Evolutionary conservation across 2,113 vertebrate species (phyloP), one percentile per base, ranked within the genome.

Genomic region (Paraplagusia blochii): DNA sequence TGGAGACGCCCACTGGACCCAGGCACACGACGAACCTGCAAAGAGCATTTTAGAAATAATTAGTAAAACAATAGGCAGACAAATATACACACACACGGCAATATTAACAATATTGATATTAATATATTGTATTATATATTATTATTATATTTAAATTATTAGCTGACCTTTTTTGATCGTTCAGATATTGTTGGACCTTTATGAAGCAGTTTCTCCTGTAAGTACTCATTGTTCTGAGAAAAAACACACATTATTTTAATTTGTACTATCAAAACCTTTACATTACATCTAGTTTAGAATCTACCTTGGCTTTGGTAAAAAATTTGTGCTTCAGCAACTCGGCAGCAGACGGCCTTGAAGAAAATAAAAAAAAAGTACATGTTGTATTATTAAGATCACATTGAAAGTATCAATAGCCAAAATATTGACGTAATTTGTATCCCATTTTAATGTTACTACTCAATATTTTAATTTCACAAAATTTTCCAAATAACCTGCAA

Each of bases 231-330:
- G 72, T 85, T 89, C 89, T 90, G 71, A 4, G 67, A 66, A 10
- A 0, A 2, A 17, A 36, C 50, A 65, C 11, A 33, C 9, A 49
- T 11, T 9, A 12, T 45, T 12, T 35, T 1, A 51, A 18, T 50
- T 9, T 13, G 14, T 1, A 38, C 11, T n/a, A n/a, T n/a, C n/a
- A n/a, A n/a, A n/a, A n/a, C n/a, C n/a, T n/a, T n/a, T n/a, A n/a
- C n/a, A n/a, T 12, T 16, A 4, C 9, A 1, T 9, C 14, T 4
- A 11, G 38, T 15, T 3, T 9, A 40, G 0, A 8, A 17, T 90
- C 83, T 83, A 97, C 95, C 93, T 98, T 98, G 55, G 95, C 93
- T 93, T 98, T 98, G 0, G 95, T 94, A 88, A 98, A 97, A 90
- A 98, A 98, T 83, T 97, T 98, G 87, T 97, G 93, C 76, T 95